phyloP scores from a whole-genome alignment of 2,888 invertebrate species.

The Lepas anatifera region DNA sequence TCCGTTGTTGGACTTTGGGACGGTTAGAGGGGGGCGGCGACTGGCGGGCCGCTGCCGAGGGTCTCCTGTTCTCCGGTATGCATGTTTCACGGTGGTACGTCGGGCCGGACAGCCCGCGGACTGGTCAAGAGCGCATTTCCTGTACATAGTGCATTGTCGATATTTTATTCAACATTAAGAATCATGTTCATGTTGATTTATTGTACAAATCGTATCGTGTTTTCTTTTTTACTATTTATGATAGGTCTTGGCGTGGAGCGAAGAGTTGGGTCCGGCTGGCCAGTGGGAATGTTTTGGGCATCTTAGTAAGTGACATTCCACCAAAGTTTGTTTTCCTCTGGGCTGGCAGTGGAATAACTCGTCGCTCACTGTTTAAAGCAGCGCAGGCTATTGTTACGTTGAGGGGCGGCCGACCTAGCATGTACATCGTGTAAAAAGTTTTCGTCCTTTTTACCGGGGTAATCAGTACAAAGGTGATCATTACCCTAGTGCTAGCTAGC shows the following conservation, averaged over 20 bases:
- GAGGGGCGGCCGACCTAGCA: neutral
- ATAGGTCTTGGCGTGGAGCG: neutral
- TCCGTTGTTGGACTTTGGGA: neutral
- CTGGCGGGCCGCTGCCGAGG: neutral
- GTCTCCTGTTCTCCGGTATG: neutral
- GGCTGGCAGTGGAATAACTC: neutral
- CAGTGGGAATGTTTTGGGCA: neutral
- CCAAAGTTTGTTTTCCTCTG: conserved; percentile 5
- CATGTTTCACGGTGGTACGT: neutral
- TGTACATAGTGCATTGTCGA: conserved; percentile 3
- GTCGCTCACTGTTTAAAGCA: neutral
- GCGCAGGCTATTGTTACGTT: neutral
- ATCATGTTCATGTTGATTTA: conserved; percentile 8
- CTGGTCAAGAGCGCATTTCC: neutral
- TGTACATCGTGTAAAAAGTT: conserved; percentile 6
- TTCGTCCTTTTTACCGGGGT: conserved; percentile 12
- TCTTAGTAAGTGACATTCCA: conserved; percentile 10
- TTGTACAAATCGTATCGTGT: conserved; percentile 2
- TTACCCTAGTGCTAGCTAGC: conserved; percentile 10
- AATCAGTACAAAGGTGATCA: conserved; percentile 12
- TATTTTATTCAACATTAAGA: conserved; percentile 8
- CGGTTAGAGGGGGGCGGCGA: neutral
- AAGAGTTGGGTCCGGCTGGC: neutral
- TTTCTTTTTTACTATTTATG: conserved; percentile 11
- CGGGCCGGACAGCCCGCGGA: neutral